Percentiles rank a stretch among this genome's conserved stretches.
phyloP scores from a whole-genome alignment of 1,140 invertebrate species.

The Caerostris extrusa region DNA sequence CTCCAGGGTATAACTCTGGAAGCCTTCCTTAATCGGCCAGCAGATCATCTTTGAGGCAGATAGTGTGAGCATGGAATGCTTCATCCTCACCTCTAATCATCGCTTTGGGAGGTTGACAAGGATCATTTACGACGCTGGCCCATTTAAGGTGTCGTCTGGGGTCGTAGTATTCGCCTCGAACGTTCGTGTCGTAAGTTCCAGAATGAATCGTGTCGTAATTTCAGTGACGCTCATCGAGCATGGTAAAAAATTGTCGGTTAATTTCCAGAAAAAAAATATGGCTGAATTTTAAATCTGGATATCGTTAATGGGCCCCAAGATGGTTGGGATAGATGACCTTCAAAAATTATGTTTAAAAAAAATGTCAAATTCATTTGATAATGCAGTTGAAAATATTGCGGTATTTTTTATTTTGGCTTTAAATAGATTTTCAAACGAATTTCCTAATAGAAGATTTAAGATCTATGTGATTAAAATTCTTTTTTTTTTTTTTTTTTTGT shows the following conservation, averaged over 20 bases:
- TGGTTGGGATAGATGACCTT: not conserved
- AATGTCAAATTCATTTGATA: too few relatives aligned
- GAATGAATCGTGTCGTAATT: not conserved
- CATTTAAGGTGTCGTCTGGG: constrained; percentile 10
- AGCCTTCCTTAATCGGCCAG: constrained; percentile 12
- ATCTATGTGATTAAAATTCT: too few relatives aligned
- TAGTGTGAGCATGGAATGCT: not conserved
- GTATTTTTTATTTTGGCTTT: too few relatives aligned
- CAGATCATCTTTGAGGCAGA: constrained; percentile 13
- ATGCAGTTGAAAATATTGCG: too few relatives aligned
- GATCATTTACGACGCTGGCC: constrained; percentile 25
- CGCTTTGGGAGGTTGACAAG: not conserved
- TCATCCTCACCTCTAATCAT: constrained; percentile 22
- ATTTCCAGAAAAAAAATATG: not conserved
- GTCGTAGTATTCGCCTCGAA: not conserved
- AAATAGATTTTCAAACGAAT: too few relatives aligned
- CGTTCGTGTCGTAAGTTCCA: not conserved
- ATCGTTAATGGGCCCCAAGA: not conserved
- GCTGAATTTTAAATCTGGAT: not conserved
- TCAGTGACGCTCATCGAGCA: not conserved
- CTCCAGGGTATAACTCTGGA: not conserved
- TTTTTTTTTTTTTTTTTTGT: too few relatives aligned
- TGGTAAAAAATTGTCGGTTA: not conserved
- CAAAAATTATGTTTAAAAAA: constrained; percentile 12
- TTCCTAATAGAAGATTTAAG: too few relatives aligned